These are phyloP conservation scores for Synchiropus splendidus DNA, from an alignment of 2,113 vertebrate genomes.

Conservation along the genomic window DNA sequence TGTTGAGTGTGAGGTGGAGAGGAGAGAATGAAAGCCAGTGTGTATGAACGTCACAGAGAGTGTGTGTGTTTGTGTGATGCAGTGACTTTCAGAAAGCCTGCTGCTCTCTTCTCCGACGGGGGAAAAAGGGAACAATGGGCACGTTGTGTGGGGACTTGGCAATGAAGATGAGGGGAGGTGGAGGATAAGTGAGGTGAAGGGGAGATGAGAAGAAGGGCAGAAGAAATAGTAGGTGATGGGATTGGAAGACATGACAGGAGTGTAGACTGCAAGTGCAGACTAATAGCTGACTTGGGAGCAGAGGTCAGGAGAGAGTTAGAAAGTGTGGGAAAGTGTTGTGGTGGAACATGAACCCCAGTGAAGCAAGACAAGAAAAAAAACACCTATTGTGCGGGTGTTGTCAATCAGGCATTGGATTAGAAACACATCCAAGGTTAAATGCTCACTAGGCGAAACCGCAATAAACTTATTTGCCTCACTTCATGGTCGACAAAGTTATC, in stretches of 20 bases:
- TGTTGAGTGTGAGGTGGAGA: slow-evolving; percentile 12
- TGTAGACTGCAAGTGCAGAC: slow-evolving; percentile 3
- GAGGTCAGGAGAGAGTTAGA: background rate
- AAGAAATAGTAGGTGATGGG: slow-evolving; percentile 6
- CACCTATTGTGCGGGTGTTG: no score
- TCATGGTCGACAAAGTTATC: no score
- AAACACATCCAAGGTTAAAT: no score
- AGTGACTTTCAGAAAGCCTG: slow-evolving; percentile 27
- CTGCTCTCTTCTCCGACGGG: slow-evolving; percentile 38
- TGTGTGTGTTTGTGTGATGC: slow-evolving; percentile 20
- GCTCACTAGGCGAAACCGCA: no score
- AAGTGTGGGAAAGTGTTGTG: background rate
- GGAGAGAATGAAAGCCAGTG: slow-evolving; percentile 26
- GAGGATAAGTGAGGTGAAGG: slow-evolving; percentile 1
- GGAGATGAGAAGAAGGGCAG: slow-evolving; percentile 9
- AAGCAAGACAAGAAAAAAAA: background rate
- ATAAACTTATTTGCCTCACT: no score
- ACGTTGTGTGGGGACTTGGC: slow-evolving; percentile 49
- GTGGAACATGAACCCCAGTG: background rate
- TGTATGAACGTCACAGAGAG: slow-evolving; percentile 9
- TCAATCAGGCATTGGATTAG: no score
- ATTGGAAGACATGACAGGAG: slow-evolving; percentile 9
- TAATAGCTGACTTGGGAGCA: background rate
- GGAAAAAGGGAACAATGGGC: slow-evolving; percentile 48
- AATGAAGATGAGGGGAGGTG: slow-evolving; percentile 8